Base-by-base conservation (phyloP, 1,140 invertebrate genomes). In the Dolichoris vasculosae region DNA sequence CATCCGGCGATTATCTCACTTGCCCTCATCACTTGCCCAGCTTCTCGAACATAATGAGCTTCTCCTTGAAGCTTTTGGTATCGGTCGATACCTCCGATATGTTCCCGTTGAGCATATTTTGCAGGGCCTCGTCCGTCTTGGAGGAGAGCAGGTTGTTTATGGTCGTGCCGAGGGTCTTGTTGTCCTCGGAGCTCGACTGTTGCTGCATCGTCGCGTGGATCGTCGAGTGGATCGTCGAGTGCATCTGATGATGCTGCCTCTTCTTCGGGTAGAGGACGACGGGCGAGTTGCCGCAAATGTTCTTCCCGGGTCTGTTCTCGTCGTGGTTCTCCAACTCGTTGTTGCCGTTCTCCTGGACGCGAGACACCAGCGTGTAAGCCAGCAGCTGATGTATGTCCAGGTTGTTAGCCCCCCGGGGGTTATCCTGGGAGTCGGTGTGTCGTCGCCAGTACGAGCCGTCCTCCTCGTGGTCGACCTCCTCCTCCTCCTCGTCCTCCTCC, bases 21-120 rank as follows among this genome's bases (percentile, higher is more conserved):
- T n/a, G n/a, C n/a, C n/a, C n/a, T n/a, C n/a, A n/a, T n/a, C n/a
- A 93, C 86, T 93, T 93, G 8, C 92, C 93, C 15, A 93, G 90
- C 77, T 93, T 93, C 79, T 93, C 92, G 43, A 93, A 93, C 92
- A 93, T 93, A 38, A 93, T 93, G 7, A 93, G 87, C 67, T 93
- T 93, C 59, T 93, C 93, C 67, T 93, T 93, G 51, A 93, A 93
- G 85, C 92, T 93, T 40, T 92, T 93, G 0, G 92, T 93, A 81
- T 93, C 92, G 7, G 92, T 93, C 9, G 92, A 92, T 38, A 93
- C 93, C 43, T 93, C 93, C 30, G 93, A 93, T 90, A 93, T 93
- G 69, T 93, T 93, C 46, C 93, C 93, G 51, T 93, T 93, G 2
- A 93, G 88, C 92, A 93, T 93, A 69, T 93, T 93, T 69, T 93